Base-by-base conservation (phyloP, 2,113 vertebrate genomes). In the Dipodomys stephensi region DNA sequence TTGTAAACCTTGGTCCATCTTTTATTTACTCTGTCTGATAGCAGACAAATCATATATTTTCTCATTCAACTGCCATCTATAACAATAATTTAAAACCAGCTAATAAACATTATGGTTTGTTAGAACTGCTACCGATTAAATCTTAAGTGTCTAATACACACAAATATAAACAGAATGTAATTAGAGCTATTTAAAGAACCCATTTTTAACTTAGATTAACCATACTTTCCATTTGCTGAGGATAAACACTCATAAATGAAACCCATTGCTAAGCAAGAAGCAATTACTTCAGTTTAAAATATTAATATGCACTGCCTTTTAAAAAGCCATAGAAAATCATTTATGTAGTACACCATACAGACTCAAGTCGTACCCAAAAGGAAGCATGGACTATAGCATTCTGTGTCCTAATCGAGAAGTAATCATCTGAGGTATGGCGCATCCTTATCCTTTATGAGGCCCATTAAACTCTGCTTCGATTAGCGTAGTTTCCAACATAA, bases 231-330 rank as follows among this genome's bases (percentile, higher is more conserved):
- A 98, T 98, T 98, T 98, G 98, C 97, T 83, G 88, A 95, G 95
- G 98, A 98, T 98, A 98, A 98, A 98, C 98, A 98, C 97, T 98
- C 97, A 98, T 98, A 98, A 98, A 98, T 98, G 98, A 98, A 98
- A 98, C 92, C 97, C 97, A 98, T 96, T 98, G 98, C 97, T 96
- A 96, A 98, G 97, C 98, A 98, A 98, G 98, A 98, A 98, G 98
- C 98, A 98, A 98, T 98, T 98, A 98, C 98, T 98, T 98, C 98
- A 97, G 97, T 98, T 98, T 98, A 98, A 98, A 98, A 98, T 98
- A 98, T 98, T 98, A 98, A 98, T 98, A 98, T 93, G 94, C 80
- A 93, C 88, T 76, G 97, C 97, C 97, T 98, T 98, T 98, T 98
- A 95, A 98, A 98, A 98, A 98, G 97, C 97, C 65, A 67, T 97